Percentiles rank a stretch among this genome's conserved stretches.
phyloP scores from a whole-genome alignment of 1,140 invertebrate species.

The Bactericera cockerelli region DNA sequence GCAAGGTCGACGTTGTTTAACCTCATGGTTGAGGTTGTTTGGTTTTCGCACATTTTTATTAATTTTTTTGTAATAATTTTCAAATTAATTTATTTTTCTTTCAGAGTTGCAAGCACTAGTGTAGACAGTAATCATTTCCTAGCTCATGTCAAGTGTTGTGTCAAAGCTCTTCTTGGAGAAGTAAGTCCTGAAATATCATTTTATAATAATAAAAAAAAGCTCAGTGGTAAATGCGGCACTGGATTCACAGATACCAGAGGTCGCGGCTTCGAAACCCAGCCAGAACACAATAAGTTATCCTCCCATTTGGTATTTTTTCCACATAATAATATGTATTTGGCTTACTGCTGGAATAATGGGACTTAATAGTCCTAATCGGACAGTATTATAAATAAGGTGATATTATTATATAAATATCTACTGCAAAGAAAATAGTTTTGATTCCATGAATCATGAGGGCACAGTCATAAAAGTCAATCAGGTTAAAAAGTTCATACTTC shows the following conservation, averaged over 20 bases:
- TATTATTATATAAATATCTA: not conserved
- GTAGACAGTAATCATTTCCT: not conserved
- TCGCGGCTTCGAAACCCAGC: too few species aligned
- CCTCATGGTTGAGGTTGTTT: too few species aligned
- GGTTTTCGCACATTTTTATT: too few species aligned
- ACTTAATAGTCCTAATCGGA: too few species aligned
- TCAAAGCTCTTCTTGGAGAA: not conserved
- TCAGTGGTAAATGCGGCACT: not conserved
- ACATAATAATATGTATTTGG: too few species aligned
- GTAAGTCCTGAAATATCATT: not conserved
- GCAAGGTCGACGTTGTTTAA: too few species aligned
- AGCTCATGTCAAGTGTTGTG: slow-evolving; percentile 3
- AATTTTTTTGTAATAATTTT: too few species aligned
- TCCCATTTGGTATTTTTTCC: too few species aligned
- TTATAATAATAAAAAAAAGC: not conserved
- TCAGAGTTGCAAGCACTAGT: not conserved
- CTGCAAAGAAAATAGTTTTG: not conserved
- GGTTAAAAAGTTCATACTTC: not conserved
- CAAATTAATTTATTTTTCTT: not conserved
- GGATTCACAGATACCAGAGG: not conserved
- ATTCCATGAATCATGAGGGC: not conserved
- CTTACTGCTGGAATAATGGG: too few species aligned
- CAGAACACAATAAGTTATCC: too few species aligned
- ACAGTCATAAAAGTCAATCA: not conserved
- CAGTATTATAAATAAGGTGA: too few species aligned